phyloP scores from a whole-genome alignment of 2,888 invertebrate species.

The Drosophila atroscutellata region DNA sequence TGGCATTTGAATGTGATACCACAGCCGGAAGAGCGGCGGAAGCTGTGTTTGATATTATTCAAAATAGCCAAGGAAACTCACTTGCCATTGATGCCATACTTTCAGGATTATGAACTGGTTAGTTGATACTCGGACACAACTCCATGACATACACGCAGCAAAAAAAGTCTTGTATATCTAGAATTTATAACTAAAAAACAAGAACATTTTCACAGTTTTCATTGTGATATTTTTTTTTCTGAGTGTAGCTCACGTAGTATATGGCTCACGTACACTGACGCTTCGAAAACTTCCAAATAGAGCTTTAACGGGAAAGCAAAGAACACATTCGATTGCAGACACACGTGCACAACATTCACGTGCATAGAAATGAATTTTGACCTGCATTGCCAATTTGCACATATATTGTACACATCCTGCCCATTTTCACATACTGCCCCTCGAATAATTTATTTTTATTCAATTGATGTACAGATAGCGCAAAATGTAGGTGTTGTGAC shows the following conservation, averaged over 20 bases:
- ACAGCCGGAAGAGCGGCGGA: slow-evolving; percentile 88
- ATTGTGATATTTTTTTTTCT: background rate
- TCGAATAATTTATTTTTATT: background rate
- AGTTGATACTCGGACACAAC: slow-evolving; percentile 2
- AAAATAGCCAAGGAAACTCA: slow-evolving; percentile 89
- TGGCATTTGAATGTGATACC: slow-evolving; percentile 89
- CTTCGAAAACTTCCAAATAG: slow-evolving; percentile 2
- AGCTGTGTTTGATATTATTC: slow-evolving; percentile 89
- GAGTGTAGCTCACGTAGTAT: slow-evolving; percentile 9
- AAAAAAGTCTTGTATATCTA: background rate
- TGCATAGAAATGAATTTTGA: slow-evolving; percentile 6
- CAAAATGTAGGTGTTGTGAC: slow-evolving; percentile 91
- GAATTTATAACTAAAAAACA: background rate
- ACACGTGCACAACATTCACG: slow-evolving; percentile 12
- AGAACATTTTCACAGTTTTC: background rate
- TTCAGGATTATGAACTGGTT: slow-evolving; percentile 85
- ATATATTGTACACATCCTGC: background rate
- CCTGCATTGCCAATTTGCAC: background rate
- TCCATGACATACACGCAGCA: background rate
- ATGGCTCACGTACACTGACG: slow-evolving; percentile 6
- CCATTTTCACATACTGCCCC: background rate
- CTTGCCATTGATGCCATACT: slow-evolving; percentile 89
- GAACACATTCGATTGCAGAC: slow-evolving; percentile 1
- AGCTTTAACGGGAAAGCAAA: background rate
- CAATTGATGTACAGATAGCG: slow-evolving; percentile 86